Conservation (phyloP, 2,888 invertebrate species). For the Limenitis camilla region DNA sequence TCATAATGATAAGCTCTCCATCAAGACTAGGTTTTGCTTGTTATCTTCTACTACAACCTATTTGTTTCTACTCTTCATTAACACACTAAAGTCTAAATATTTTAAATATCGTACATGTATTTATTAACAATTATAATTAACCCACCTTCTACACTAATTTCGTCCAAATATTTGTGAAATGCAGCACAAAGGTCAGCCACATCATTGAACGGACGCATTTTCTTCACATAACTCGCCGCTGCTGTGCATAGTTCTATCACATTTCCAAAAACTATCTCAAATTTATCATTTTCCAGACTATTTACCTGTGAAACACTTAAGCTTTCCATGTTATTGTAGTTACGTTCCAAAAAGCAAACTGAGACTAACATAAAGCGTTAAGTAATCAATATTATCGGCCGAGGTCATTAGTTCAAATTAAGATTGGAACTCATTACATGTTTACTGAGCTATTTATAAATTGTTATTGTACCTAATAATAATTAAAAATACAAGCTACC, state of each 20-base stretch:
- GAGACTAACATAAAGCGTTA: neutral
- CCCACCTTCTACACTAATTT: slow-evolving; percentile 66
- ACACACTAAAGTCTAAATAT: neutral
- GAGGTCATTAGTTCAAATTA: slow-evolving; percentile 28
- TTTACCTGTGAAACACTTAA: slow-evolving; percentile 69
- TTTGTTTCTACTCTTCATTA: too few species aligned
- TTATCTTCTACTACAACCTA: too few species aligned
- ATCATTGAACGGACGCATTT: slow-evolving; percentile 68
- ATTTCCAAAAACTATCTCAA: slow-evolving; percentile 75
- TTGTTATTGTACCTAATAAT: too few species aligned
- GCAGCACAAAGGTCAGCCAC: slow-evolving; percentile 63
- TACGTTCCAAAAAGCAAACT: slow-evolving; percentile 1
- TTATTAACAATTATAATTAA: too few species aligned
- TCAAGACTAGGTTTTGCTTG: too few species aligned
- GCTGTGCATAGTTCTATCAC: slow-evolving; percentile 76
- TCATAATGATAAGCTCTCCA: too few species aligned
- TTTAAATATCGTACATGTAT: slow-evolving; percentile 20
- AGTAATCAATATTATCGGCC: slow-evolving; percentile 7
- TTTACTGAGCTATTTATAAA: neutral
- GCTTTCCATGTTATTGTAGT: neutral
- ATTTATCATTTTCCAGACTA: slow-evolving; percentile 63
- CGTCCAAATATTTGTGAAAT: slow-evolving; percentile 72
- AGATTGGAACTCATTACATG: neutral
- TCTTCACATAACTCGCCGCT: slow-evolving; percentile 65
- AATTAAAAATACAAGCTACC: too few species aligned